These are phyloP conservation scores for Clinocottus analis DNA, from an alignment of 2,113 vertebrate genomes.

Conservation along the genomic window DNA sequence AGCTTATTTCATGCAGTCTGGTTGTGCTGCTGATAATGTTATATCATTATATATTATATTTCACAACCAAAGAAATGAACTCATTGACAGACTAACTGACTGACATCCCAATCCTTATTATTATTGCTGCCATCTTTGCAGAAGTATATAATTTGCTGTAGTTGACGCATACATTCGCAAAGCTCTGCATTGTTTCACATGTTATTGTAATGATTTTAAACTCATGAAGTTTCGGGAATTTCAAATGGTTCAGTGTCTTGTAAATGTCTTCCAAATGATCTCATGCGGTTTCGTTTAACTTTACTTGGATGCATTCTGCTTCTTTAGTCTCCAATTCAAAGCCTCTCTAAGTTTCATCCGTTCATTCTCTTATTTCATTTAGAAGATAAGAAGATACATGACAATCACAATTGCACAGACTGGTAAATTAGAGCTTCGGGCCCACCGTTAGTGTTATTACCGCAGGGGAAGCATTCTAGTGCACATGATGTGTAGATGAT, in stretches of 20 bases:
- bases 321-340: neutral
- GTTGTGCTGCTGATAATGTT: neutral
- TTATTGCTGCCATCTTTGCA: neutral
- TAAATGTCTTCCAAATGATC: constrained; percentile 10
- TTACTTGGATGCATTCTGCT: neutral
- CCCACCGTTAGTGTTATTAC: constrained; percentile 31
- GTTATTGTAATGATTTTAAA: neutral
- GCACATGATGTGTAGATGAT: constrained; percentile 4
- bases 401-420: constrained; percentile 1
- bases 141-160: no score
- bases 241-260: neutral
- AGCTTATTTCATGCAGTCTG: neutral
- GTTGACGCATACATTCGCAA: neutral
- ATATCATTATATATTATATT: neutral
- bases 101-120: neutral
- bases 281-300: neutral
- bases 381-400: constrained; percentile 46
- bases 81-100: neutral
- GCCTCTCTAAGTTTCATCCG: neutral
- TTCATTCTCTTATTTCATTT: constrained; percentile 21
- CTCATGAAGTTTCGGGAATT: neutral
- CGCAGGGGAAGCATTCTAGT: constrained; percentile 17
- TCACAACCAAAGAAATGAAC: neutral
- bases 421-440: constrained; percentile 38
- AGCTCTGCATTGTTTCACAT: neutral